These are phyloP conservation scores for Vicugna pacos DNA, from an alignment of 2,113 vertebrate genomes.

Conservation along the genomic window DNA sequence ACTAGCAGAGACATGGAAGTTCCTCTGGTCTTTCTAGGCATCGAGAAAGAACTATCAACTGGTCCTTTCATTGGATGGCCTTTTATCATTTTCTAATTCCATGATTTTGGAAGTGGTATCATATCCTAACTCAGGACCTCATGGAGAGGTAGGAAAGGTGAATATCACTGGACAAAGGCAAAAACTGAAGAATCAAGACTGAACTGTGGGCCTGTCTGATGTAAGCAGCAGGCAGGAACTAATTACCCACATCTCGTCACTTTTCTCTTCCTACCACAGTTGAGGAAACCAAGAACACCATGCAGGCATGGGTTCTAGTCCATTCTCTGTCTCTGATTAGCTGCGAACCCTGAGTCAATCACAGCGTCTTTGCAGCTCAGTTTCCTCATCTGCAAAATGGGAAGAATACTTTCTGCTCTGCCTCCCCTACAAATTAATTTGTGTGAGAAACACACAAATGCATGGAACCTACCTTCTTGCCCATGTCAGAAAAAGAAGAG, in stretches of 20 bases:
- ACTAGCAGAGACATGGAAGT: background rate
- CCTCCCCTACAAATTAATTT: background rate
- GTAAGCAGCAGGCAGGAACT: background rate
- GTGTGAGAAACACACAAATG: background rate
- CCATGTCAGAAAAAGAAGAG: background rate
- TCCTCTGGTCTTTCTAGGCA: background rate
- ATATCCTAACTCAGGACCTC: background rate
- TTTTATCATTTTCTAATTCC: background rate
- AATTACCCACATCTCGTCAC: background rate
- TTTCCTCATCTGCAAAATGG: constrained; percentile 3
- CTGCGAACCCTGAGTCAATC: background rate
- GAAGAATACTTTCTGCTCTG: background rate
- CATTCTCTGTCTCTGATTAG: background rate
- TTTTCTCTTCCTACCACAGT: background rate
- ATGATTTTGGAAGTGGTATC: background rate
- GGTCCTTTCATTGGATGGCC: background rate
- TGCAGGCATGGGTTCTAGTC: background rate
- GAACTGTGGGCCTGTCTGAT: background rate
- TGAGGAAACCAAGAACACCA: background rate
- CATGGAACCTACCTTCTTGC: background rate
- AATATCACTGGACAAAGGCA: background rate
- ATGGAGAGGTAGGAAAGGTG: background rate
- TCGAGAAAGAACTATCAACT: background rate
- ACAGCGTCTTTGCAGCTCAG: background rate
- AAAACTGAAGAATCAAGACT: background rate